Conservation (phyloP, 1,140 invertebrate genomes). For the Paraescarpia echinospica region DNA sequence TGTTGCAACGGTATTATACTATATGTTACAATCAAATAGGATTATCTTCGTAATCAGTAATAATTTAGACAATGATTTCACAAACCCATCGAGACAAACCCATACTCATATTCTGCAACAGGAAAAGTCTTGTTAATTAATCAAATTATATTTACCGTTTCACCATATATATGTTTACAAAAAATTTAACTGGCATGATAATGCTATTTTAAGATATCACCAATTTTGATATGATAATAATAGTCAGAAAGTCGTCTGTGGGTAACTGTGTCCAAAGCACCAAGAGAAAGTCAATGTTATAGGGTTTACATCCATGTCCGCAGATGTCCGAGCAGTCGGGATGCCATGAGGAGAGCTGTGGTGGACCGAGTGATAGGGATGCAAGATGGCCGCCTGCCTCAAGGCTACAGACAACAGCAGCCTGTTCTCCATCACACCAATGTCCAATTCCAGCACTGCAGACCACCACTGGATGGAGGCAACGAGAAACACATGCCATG, state of each 20-base stretch:
- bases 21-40: conserved; percentile 48
- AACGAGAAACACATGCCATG: background rate
- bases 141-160: too few species aligned
- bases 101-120: too few species aligned
- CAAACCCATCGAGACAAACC: too few species aligned
- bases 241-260: too few species aligned
- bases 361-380: conserved; percentile 25
- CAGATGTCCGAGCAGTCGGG: conserved; percentile 22
- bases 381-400: conserved; percentile 61
- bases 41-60: conserved; percentile 13
- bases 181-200: too few species aligned
- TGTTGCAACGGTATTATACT: conserved; percentile 23
- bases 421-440: background rate
- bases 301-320: background rate
- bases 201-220: too few species aligned
- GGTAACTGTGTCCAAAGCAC: too few species aligned
- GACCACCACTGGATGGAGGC: background rate
- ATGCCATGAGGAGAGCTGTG: conserved; percentile 14
- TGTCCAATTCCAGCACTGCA: background rate
- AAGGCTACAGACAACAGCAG: conserved; percentile 62
- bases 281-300: background rate
- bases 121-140: too few species aligned
- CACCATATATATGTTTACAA: too few species aligned
- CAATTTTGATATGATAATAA: too few species aligned
- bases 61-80: too few species aligned